Conservation (phyloP, 2,888 invertebrate species). For the Macrophya alboannulata region DNA sequence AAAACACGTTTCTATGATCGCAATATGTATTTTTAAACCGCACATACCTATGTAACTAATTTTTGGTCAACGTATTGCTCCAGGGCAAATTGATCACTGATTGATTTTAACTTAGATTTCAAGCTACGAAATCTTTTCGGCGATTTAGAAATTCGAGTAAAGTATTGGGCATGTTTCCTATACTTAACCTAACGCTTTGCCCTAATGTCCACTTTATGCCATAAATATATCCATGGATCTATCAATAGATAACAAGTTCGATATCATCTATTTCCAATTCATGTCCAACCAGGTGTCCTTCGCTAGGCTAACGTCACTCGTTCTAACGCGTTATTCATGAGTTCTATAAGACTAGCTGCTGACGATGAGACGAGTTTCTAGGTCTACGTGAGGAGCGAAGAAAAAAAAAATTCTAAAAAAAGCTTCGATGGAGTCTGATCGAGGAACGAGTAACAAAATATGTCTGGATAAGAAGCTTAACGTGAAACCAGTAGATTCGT, state of each 20-base stretch:
- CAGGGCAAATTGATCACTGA: not conserved
- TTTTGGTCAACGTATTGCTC: not conserved
- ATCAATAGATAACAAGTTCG: not conserved
- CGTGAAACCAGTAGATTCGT: slow-evolving; percentile 14
- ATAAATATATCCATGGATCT: not conserved
- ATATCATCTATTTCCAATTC: slow-evolving; percentile 1
- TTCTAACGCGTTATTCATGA: slow-evolving; percentile 19
- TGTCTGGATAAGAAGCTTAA: slow-evolving; percentile 21
- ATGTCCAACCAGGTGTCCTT: slow-evolving; percentile 22
- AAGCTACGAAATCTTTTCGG: not conserved
- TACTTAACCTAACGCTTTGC: not conserved
- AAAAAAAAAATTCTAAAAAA: not conserved
- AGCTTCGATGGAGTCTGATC: not conserved
- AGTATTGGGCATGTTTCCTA: not conserved
- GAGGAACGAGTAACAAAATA: slow-evolving; percentile 14
- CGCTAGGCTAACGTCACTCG: slow-evolving; percentile 28
- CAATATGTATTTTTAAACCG: not conserved
- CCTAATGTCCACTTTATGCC: not conserved
- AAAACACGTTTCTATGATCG: not conserved
- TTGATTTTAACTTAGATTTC: not conserved
- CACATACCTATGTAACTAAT: not conserved
- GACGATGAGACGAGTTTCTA: not conserved
- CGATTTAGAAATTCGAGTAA: not conserved
- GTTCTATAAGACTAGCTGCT: not conserved
- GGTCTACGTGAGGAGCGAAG: not conserved